These are phyloP conservation scores for Vultur gryphus DNA, from an alignment of 2,797 vertebrate species.

Conservation along the genomic window DNA sequence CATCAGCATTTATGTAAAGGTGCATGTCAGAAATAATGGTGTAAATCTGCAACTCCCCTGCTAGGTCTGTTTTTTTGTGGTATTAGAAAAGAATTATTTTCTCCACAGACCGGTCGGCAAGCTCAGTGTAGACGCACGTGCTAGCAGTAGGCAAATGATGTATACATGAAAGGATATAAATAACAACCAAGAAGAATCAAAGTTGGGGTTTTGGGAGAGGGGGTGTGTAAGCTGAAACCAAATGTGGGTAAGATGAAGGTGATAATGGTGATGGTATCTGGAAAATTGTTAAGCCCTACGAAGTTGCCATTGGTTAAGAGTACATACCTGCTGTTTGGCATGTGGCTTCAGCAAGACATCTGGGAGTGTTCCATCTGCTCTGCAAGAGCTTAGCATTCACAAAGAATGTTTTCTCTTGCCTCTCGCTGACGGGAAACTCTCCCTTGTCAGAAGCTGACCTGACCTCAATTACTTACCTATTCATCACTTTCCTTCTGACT, in stretches of 20 bases:
- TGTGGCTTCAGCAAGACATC: neutral
- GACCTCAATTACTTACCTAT: constrained; percentile 84
- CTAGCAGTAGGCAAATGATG: neutral
- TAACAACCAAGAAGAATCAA: neutral
- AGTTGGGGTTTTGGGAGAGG: neutral
- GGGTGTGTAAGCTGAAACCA: neutral
- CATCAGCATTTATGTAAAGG: neutral
- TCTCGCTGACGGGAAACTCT: neutral
- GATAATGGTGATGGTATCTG: neutral
- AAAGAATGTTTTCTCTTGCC: neutral
- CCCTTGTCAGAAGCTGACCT: constrained; percentile 78
- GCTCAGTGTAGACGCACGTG: neutral
- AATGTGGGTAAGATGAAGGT: neutral
- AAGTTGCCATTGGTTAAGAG: neutral
- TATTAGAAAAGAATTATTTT: neutral
- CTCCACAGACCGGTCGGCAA: neutral
- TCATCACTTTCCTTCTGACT: constrained; percentile 62
- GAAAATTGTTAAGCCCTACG: neutral
- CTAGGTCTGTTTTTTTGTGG: neutral
- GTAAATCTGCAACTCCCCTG: neutral
- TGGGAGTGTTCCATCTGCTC: neutral
- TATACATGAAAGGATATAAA: neutral
- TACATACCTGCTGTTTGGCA: neutral
- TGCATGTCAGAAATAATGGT: neutral
- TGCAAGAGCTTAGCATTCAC: neutral